Evolutionary conservation across 2,797 vertebrate species (phyloP), one percentile per base, ranked within the genome.

Genomic region (Artibeus jamaicensis): DNA sequence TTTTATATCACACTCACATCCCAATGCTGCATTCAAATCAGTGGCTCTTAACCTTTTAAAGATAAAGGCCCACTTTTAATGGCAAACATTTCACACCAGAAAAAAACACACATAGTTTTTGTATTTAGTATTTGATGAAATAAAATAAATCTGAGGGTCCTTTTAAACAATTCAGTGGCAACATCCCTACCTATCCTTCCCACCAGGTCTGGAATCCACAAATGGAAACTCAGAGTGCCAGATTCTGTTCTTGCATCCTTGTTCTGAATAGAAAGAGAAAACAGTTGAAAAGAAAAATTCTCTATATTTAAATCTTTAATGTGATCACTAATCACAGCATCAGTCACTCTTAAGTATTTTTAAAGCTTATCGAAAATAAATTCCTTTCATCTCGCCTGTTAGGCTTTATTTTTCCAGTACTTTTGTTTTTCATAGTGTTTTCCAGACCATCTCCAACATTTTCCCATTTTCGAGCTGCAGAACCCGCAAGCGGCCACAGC

Each of bases 381-480:
- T 83, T 39, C 82, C 46, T 95, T 96, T 94, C 65, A 86, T 91
- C 53, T 92, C 91, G n/a, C 92, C 70, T 74, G 70, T 86, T 11
- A 71, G 57, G 37, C 81, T 92, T 92, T 94, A 50, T 71, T 97
- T 85, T 78, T 73, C 94, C 62, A 96, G 83, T 2, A 29, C 91
- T 93, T 91, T 94, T 86, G 78, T 94, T 96, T 95, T 96, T 89
- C 93, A 86, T 73, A 88, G 84, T 71, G 83, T 94, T 96, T 96
- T 86, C 96, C 96, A 96, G 97, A 97, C 62, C 34, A 82, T 96
- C 95, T 95, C 93, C 96, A 96, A 50, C 0, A 18, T 96, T 96
- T 86, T 96, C 90, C 91, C 96, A 86, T 95, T 91, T 95, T 44
- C 68, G 93, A 93, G 92, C 70, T 84, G 46, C 74, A 95, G 90